These are phyloP conservation scores for Osedax fenrisi DNA, from an alignment of 2,888 invertebrate genomes.

Conservation along the genomic window DNA sequence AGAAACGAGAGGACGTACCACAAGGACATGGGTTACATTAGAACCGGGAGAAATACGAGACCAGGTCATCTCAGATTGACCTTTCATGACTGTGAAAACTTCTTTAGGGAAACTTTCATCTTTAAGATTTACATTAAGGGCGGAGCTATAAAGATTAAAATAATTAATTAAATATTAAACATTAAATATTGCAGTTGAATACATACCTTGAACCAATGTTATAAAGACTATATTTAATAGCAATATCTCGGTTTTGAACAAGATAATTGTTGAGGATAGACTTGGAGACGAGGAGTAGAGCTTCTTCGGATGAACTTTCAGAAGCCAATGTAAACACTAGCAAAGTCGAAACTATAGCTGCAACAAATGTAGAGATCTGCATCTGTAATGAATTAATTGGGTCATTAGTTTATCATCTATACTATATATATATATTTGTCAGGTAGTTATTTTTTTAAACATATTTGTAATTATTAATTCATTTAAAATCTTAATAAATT, in stretches of 20 bases:
- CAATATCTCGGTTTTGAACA: slow-evolving; percentile 87
- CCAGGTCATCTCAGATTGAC: background rate
- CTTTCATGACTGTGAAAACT: background rate
- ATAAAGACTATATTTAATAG: slow-evolving; percentile 82
- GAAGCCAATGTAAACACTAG: background rate
- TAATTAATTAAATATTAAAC: background rate
- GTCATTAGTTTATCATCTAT: background rate
- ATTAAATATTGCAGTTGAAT: background rate
- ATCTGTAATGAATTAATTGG: background rate
- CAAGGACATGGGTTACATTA: slow-evolving; percentile 83
- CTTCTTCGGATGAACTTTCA: slow-evolving; percentile 54
- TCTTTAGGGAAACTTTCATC: background rate
- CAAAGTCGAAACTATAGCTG: background rate
- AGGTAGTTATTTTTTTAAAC: no score
- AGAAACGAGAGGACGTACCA: slow-evolving; percentile 73
- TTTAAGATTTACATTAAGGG: background rate
- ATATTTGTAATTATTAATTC: no score
- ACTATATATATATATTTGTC: background rate
- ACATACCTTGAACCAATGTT: slow-evolving; percentile 78
- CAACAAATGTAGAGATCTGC: background rate
- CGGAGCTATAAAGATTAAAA: background rate
- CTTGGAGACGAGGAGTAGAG: slow-evolving; percentile 76
- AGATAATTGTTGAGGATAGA: slow-evolving; percentile 86
- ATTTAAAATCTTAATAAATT: no score
- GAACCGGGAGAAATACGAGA: slow-evolving; percentile 54